These are phyloP conservation scores for Lycaon pictus DNA, from an alignment of 2,113 vertebrate species.

Conservation along the genomic window DNA sequence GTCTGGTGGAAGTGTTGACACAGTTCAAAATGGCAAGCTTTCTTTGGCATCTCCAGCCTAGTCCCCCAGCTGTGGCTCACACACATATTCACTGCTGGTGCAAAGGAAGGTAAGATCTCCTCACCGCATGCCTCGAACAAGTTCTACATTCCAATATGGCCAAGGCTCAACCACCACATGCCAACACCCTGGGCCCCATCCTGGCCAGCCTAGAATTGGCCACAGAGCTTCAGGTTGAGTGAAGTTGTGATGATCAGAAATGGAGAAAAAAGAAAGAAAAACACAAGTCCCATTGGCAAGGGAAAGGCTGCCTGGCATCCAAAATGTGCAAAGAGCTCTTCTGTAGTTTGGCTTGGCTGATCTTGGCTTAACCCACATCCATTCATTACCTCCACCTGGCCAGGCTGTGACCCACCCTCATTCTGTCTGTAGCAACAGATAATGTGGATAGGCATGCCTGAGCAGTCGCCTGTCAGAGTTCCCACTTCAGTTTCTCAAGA, in stretches of 20 bases:
- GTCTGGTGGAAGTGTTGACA: background rate
- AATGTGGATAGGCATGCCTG: background rate
- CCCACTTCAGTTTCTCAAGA: constrained; percentile 64
- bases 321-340: constrained; percentile 76
- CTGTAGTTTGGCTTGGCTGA: constrained; percentile 76
- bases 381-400: constrained; percentile 75
- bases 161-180: constrained; percentile 58
- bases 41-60: background rate
- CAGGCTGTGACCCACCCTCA: constrained; percentile 44
- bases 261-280: constrained; percentile 74
- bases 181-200: constrained; percentile 54
- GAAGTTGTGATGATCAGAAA: constrained; percentile 64
- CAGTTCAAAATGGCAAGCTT: accelerated
- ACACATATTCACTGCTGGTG: background rate
- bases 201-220: constrained; percentile 66
- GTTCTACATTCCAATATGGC: constrained; percentile 45
- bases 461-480: background rate
- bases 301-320: constrained; percentile 72
- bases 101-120: background rate
- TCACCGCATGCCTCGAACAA: background rate
- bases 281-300: constrained; percentile 40
- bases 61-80: background rate
- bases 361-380: constrained; percentile 67
- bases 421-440: constrained; percentile 51
- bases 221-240: constrained; percentile 71